A percentile compares a stretch with the other conserved stretches of the same genome.
These are phyloP conservation scores for Allobates femoralis DNA, from an alignment of 2,797 vertebrate species.

Conservation along the genomic window DNA sequence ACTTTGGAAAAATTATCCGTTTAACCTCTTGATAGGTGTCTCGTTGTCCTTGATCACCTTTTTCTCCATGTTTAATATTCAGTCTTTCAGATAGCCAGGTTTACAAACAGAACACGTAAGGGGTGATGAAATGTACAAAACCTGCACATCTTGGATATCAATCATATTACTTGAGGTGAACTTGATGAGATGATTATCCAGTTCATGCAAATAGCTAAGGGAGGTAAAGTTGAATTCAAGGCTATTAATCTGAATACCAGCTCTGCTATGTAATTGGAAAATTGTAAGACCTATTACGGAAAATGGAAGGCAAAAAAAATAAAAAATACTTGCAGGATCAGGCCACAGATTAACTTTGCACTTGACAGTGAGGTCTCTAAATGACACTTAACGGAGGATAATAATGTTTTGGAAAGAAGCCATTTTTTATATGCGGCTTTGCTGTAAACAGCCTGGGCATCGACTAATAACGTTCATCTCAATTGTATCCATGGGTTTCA, in stretches of 20 bases:
- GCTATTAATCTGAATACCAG: conserved; percentile 48
- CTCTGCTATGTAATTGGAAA: conserved; percentile 56
- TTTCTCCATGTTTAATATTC: background rate
- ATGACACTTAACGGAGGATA: conserved; percentile 11
- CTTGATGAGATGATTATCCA: conserved; percentile 58
- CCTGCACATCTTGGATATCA: conserved; percentile 52
- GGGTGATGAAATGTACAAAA: conserved; percentile 14
- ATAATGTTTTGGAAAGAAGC: conserved; percentile 25
- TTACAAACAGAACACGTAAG: conserved; percentile 44
- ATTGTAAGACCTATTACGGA: conserved; percentile 33
- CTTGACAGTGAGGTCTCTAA: conserved; percentile 31
- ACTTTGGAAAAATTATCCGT: background rate
- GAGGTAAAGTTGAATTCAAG: conserved; percentile 41
- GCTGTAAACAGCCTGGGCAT: background rate
- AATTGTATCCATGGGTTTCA: background rate
- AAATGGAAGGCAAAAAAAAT: conserved; percentile 17
- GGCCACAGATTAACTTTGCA: conserved; percentile 37
- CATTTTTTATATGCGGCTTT: background rate
- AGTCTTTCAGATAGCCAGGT: background rate
- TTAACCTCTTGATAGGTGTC: background rate
- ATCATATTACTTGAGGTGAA: conserved; percentile 48
- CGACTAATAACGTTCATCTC: background rate
- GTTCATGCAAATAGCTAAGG: conserved; percentile 52
- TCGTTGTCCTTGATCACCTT: conserved; percentile 1
- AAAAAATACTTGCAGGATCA: background rate